These are phyloP conservation scores for Tillus elongatus DNA, from an alignment of 2,888 invertebrate genomes.

Conservation along the genomic window DNA sequence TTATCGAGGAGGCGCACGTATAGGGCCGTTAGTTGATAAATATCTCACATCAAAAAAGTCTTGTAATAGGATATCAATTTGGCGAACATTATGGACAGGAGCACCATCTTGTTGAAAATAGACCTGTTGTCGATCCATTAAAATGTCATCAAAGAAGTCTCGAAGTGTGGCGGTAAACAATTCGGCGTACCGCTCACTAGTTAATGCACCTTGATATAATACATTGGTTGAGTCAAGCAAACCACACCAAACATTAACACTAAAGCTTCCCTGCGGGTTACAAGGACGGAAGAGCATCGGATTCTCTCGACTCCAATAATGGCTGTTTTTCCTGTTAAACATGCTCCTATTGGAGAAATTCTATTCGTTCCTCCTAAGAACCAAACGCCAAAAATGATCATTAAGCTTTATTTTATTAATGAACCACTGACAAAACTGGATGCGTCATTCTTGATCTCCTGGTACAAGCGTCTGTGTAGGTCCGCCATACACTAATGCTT, in stretches of 20 bases:
- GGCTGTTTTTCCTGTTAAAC: neutral
- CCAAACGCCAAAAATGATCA: conserved; percentile 4
- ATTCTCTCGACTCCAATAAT: too few species aligned
- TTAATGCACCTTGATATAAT: conserved; percentile 2
- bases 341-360: conserved; percentile 7
- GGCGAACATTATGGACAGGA: conserved; percentile 2
- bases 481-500: conserved; percentile 4
- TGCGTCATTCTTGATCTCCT: neutral
- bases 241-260: conserved; percentile 6
- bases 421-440: conserved; percentile 4
- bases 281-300: too few species aligned
- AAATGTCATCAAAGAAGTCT: conserved; percentile 2
- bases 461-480: conserved; percentile 2
- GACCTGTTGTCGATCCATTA: neutral
- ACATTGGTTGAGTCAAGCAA: conserved; percentile 1
- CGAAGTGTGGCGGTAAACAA: conserved; percentile 2
- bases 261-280: conserved; percentile 4
- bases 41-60: conserved; percentile 1
- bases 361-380: conserved; percentile 6
- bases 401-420: conserved; percentile 4
- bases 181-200: conserved; percentile 4
- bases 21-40: conserved; percentile 3
- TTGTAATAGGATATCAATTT: conserved; percentile 1
- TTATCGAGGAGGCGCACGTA: neutral
- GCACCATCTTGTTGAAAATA: conserved; percentile 3